A percentile compares a stretch with the other conserved stretches of the same genome.
Evolutionary conservation across 2,888 invertebrate genomes (phyloP).

Genomic region (Ctenicera cuprea): DNA sequence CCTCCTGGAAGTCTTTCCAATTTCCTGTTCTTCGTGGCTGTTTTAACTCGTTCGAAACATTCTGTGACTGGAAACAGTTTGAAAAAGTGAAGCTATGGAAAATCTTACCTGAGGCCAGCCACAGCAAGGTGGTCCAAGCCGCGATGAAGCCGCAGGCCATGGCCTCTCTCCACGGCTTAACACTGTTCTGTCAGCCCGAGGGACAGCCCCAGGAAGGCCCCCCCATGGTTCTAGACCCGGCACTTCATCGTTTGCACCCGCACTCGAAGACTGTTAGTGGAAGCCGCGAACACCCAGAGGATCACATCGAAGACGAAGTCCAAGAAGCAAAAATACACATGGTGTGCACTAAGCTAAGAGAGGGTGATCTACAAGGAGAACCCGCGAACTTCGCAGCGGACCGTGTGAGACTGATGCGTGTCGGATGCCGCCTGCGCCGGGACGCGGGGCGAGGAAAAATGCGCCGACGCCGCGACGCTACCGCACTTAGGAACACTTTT

Average conservation of each 20-base stretch:
- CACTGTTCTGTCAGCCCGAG: conserved; percentile 75
- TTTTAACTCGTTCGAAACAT: neutral
- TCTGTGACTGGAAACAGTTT: neutral
- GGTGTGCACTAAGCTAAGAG: conserved; percentile 60
- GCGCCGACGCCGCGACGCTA: conserved; percentile 62
- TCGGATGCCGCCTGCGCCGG: conserved; percentile 56
- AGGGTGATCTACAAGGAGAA: conserved; percentile 52
- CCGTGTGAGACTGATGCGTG: conserved; percentile 60
- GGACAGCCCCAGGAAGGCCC: conserved; percentile 76
- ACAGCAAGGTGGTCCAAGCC: conserved; percentile 72
- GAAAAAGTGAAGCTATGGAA: neutral
- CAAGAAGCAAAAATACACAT: conserved; percentile 60
- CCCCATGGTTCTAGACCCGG: conserved; percentile 63
- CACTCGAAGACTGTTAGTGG: conserved; percentile 43
- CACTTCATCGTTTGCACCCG: conserved; percentile 52
- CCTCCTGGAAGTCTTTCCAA: neutral
- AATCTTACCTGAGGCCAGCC: conserved; percentile 69
- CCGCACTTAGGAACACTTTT: conserved; percentile 54
- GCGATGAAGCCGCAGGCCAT: conserved; percentile 69
- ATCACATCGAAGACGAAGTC: conserved; percentile 51
- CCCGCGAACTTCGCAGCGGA: conserved; percentile 56
- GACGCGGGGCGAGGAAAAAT: conserved; percentile 56
- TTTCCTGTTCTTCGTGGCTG: neutral
- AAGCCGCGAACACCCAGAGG: conserved; percentile 42
- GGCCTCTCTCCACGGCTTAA: conserved; percentile 69